A percentile compares a stretch with the other conserved stretches of the same genome.
Conservation (phyloP, 2,888 invertebrate genomes). For the Mellilla xanthometata region DNA sequence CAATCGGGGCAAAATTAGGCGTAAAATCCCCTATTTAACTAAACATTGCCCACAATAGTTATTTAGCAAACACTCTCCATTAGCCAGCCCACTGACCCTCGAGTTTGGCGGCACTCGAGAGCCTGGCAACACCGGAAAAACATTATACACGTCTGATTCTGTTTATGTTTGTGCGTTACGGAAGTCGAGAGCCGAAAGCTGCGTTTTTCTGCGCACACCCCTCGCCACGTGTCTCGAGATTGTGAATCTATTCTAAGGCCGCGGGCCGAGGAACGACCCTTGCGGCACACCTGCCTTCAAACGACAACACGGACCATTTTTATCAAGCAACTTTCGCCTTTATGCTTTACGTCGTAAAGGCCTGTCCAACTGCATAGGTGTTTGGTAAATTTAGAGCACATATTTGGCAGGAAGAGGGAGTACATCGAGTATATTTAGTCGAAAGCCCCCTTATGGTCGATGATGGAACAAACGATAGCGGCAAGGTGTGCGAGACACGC, state of each 20-base stretch:
- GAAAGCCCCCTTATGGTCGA: constrained; percentile 65
- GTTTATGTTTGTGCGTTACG: constrained; percentile 75
- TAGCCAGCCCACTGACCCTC: constrained; percentile 41
- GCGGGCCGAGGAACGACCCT: constrained; percentile 66
- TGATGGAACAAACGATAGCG: constrained; percentile 75
- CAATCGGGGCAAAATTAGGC: neutral
- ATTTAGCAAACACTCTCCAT: constrained; percentile 28
- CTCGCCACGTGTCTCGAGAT: constrained; percentile 74
- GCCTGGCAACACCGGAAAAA: constrained; percentile 75
- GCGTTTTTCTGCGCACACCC: constrained; percentile 75
- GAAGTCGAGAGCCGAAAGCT: constrained; percentile 71
- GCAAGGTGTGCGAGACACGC: constrained; percentile 72
- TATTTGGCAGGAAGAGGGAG: constrained; percentile 82
- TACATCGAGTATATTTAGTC: constrained; percentile 80
- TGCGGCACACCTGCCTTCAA: constrained; percentile 72
- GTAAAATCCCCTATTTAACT: neutral
- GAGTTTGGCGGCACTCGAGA: constrained; percentile 63
- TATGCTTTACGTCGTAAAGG: constrained; percentile 43
- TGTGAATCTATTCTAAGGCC: constrained; percentile 71
- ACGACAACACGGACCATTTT: constrained; percentile 34
- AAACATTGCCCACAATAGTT: constrained; percentile 8
- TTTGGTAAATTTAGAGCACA: constrained; percentile 55
- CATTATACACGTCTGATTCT: constrained; percentile 76
- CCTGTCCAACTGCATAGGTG: constrained; percentile 26
- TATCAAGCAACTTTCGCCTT: constrained; percentile 36